Evolutionary conservation across 2,113 vertebrate genomes (phyloP), one percentile per base, ranked within the genome.

Genomic region (Leucosticte australis): DNA sequence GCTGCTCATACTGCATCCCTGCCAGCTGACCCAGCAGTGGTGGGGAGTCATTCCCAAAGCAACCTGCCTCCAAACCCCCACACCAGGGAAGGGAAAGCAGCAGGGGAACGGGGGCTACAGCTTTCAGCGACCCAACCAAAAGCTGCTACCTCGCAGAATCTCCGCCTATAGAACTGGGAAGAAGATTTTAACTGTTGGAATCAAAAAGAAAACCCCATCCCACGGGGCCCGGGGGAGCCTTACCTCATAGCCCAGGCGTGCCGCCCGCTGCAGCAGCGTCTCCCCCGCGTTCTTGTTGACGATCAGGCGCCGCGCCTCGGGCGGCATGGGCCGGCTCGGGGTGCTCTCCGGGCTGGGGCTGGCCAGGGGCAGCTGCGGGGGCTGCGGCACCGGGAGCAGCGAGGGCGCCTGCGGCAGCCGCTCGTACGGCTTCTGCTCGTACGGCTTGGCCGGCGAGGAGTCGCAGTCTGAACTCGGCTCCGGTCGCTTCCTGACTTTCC

Each of bases 201-300:
- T 3, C 6, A 11, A 1, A 21, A 15, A 27, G 9, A 10, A 9
- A 13, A 19, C 23, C 28, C 8, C 27, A 3, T 7, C 59, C 6
- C 33, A 0, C 44, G 1, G 44, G 67, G 81, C 1, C 7, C 0
- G 28, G 37, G 80, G 74, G 68, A 56, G n/a, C 50, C 98, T 98
- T 91, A 99, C 99, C 99, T 99, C 99, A 3, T 99, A 99, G 89
- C 99, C 99, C 12, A 99, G 98, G 63, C 99, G 98, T 3, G 99
- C 99, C 0, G 99, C 99, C 78, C 99, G 97, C 98, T 99, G 99
- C 89, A 99, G 98, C 86, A 99, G 98, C 15, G 99, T 99, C 96
- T 99, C 99, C 8, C 99, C 99, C 0, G 99, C 99, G 20, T 99
- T 99, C 98, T 99, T 99, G 97, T 99, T 99, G 90, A 99, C 99